Conservation (phyloP, 2,888 invertebrate genomes). For the Alcis repandata region DNA sequence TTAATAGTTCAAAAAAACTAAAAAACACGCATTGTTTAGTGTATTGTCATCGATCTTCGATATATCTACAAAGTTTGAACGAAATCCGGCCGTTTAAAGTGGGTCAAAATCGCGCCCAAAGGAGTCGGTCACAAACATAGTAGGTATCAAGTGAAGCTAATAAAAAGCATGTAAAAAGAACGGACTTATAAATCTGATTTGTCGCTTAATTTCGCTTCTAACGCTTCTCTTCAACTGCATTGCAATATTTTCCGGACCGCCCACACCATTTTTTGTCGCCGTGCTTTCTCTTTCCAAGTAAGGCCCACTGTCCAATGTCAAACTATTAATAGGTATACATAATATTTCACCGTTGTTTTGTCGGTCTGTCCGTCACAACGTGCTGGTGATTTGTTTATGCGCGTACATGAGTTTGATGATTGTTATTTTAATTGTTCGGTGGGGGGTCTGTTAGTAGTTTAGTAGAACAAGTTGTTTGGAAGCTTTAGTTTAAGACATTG, state of each 20-base stretch:
- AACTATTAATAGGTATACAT: conserved; percentile 32
- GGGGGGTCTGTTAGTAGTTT: conserved; percentile 25
- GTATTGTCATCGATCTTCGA: no score
- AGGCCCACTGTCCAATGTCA: conserved; percentile 14
- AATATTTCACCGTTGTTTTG: conserved; percentile 35
- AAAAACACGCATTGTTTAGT: no score
- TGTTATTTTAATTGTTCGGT: conserved; percentile 32
- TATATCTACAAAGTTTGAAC: no score
- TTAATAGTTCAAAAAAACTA: no score
- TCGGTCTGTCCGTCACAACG: conserved; percentile 33
- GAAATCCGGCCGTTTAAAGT: no score
- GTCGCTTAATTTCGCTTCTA: not conserved
- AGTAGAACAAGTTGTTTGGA: conserved; percentile 3
- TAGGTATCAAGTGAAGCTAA: no score
- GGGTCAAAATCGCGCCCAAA: no score
- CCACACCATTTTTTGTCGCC: conserved; percentile 28
- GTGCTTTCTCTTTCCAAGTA: conserved; percentile 35
- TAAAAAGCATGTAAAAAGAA: no score
- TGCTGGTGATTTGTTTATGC: conserved; percentile 16
- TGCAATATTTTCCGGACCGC: conserved; percentile 1
- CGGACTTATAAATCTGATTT: no score
- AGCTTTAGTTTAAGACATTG: not conserved
- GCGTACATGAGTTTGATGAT: conserved; percentile 19
- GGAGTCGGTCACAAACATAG: no score
- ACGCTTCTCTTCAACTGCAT: not conserved